Evolutionary conservation across 2,797 vertebrate genomes (phyloP).

Genomic region (Pelochelys cantorii): DNA sequence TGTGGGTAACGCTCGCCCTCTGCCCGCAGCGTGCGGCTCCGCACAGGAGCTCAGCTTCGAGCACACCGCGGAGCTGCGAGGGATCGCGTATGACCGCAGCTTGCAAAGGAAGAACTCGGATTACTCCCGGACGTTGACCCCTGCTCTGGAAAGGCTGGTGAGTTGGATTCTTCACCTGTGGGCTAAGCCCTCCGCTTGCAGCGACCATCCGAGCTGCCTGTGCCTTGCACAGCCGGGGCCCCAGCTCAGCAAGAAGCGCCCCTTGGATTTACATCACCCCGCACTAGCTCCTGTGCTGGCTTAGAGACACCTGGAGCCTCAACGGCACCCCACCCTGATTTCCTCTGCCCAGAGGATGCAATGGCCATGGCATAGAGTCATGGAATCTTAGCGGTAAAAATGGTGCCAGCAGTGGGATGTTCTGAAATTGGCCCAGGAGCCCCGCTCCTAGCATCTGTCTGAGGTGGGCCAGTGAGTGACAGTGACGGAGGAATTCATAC

Average conservation of each 20-base stretch:
- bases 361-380: neutral
- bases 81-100: slow-evolving; percentile 84
- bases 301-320: neutral
- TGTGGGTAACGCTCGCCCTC: slow-evolving; percentile 24
- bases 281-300: neutral
- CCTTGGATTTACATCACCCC: neutral
- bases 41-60: slow-evolving; percentile 85
- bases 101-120: slow-evolving; percentile 83
- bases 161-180: slow-evolving; percentile 9
- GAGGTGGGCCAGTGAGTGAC: neutral
- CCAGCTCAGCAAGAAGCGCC: neutral
- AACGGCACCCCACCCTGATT: neutral
- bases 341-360: neutral
- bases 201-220: neutral
- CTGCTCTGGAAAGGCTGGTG: slow-evolving; percentile 88
- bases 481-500: neutral
- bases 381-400: neutral
- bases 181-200: neutral
- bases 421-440: neutral
- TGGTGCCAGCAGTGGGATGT: neutral
- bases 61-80: slow-evolving; percentile 89
- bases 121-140: slow-evolving; percentile 85
- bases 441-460: neutral
- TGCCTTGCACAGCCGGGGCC: neutral
- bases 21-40: slow-evolving; percentile 83